Conservation (phyloP, 1,140 invertebrate species). For the Ceratoteleas bidentatus region DNA sequence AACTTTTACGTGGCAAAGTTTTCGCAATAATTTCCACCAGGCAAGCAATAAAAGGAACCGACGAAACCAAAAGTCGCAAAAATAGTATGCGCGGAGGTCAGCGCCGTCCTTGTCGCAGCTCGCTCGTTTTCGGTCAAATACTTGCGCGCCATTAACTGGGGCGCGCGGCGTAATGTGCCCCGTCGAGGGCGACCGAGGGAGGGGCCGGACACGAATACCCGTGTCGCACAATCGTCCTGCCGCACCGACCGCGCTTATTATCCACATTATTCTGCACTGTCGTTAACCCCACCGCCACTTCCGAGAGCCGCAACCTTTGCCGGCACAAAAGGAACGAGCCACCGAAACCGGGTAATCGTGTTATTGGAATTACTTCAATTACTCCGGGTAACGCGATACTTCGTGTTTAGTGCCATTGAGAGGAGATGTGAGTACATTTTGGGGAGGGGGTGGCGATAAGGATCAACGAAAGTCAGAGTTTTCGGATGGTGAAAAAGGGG, state of each 20-base stretch:
- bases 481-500: too few relatives aligned
- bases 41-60: too few relatives aligned
- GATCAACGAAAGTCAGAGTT: too few relatives aligned
- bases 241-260: slow-evolving; percentile 63
- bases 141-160: slow-evolving; percentile 31
- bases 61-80: too few relatives aligned
- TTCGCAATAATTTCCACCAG: too few relatives aligned
- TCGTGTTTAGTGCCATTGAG: neutral
- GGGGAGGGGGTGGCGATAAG: too few relatives aligned
- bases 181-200: slow-evolving; percentile 21
- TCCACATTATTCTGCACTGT: slow-evolving; percentile 54
- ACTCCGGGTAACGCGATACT: slow-evolving; percentile 29
- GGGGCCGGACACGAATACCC: slow-evolving; percentile 59
- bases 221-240: slow-evolving; percentile 64
- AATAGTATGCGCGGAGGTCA: slow-evolving; percentile 66
- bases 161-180: slow-evolving; percentile 44
- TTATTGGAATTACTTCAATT: slow-evolving; percentile 53
- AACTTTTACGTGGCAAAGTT: too few relatives aligned
- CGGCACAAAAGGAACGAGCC: slow-evolving; percentile 37
- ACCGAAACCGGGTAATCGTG: slow-evolving; percentile 56
- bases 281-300: slow-evolving; percentile 54
- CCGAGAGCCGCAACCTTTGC: slow-evolving; percentile 40
- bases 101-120: neutral
- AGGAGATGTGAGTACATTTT: too few relatives aligned
- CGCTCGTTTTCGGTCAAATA: slow-evolving; percentile 53